Percentiles rank a stretch among this genome's conserved stretches.
phyloP scores from a whole-genome alignment of 2,888 invertebrate species.

The Stenichneumon culpator region DNA sequence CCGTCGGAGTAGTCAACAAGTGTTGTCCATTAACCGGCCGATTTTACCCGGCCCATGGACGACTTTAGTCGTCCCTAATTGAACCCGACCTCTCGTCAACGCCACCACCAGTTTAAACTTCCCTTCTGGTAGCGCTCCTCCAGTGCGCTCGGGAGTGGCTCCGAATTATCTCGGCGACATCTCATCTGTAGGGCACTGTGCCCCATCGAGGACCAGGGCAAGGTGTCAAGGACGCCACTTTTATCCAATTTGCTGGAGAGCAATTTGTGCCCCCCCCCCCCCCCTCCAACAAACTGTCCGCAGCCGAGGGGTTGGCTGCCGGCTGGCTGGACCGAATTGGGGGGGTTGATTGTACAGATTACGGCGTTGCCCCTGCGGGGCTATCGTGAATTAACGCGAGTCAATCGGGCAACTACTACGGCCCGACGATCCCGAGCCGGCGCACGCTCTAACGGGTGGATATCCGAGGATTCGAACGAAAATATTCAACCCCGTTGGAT shows the following conservation, averaged over 20 bases:
- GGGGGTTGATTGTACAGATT: slow-evolving; percentile 51
- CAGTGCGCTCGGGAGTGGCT: slow-evolving; percentile 32
- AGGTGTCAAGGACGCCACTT: slow-evolving; percentile 61
- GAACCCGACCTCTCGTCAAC: slow-evolving; percentile 56
- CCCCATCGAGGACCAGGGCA: slow-evolving; percentile 28
- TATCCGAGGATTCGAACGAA: background rate
- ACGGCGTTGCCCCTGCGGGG: slow-evolving; percentile 33
- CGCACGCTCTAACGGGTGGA: slow-evolving; percentile 25
- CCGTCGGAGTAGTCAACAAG: slow-evolving; percentile 72
- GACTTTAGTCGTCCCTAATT: slow-evolving; percentile 71
- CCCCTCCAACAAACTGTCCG: slow-evolving; percentile 24
- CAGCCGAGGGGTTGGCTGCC: slow-evolving; percentile 1
- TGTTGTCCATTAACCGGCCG: slow-evolving; percentile 70
- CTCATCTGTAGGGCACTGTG: slow-evolving; percentile 8
- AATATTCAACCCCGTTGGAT: background rate
- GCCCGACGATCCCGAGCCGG: background rate
- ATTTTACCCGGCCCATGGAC: slow-evolving; percentile 35
- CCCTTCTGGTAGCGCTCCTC: background rate
- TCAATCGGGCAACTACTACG: slow-evolving; percentile 47
- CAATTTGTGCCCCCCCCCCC: slow-evolving; percentile 30
- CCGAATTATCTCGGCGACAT: slow-evolving; percentile 37
- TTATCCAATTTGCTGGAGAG: slow-evolving; percentile 38
- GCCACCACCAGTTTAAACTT: slow-evolving; percentile 14
- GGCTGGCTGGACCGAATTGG: slow-evolving; percentile 20
- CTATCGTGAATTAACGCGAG: slow-evolving; percentile 60